phyloP scores from a whole-genome alignment of 2,888 invertebrate genomes.

The Hemicrepidius hirtus region DNA sequence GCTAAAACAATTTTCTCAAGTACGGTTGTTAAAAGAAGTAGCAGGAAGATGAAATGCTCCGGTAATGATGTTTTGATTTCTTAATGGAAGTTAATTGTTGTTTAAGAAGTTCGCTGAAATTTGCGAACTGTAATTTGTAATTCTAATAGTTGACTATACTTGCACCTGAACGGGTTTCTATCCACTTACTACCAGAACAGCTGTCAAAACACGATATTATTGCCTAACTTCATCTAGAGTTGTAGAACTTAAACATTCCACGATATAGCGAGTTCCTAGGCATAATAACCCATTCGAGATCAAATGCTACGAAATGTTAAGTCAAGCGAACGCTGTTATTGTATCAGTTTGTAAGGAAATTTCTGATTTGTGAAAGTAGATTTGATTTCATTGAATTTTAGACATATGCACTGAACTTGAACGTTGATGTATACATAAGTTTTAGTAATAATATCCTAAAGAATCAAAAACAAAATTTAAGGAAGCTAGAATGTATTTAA shows the following conservation, averaged over 20 bases:
- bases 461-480: too few relatives aligned
- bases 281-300: not conserved
- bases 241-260: slow-evolving; percentile 7
- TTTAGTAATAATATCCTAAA: too few relatives aligned
- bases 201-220: slow-evolving; percentile 7
- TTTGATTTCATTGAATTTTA: too few relatives aligned
- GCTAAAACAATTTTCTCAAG: not conserved
- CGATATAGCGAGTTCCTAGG: not conserved
- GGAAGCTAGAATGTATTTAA: too few relatives aligned
- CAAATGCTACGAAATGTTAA: too few relatives aligned
- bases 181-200: slow-evolving; percentile 1
- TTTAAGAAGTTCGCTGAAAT: slow-evolving; percentile 11
- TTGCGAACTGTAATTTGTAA: slow-evolving; percentile 2
- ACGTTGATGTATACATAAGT: too few relatives aligned
- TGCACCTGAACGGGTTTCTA: not conserved
- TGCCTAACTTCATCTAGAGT: slow-evolving; percentile 4
- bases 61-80: slow-evolving; percentile 11
- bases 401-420: too few relatives aligned
- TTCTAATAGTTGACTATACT: not conserved
- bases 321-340: too few relatives aligned
- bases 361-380: too few relatives aligned
- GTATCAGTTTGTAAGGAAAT: too few relatives aligned
- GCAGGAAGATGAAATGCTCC: not conserved
- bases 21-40: not conserved
- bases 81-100: slow-evolving; percentile 11